Conservation (phyloP, 2,797 vertebrate genomes). For the Allobates femoralis region DNA sequence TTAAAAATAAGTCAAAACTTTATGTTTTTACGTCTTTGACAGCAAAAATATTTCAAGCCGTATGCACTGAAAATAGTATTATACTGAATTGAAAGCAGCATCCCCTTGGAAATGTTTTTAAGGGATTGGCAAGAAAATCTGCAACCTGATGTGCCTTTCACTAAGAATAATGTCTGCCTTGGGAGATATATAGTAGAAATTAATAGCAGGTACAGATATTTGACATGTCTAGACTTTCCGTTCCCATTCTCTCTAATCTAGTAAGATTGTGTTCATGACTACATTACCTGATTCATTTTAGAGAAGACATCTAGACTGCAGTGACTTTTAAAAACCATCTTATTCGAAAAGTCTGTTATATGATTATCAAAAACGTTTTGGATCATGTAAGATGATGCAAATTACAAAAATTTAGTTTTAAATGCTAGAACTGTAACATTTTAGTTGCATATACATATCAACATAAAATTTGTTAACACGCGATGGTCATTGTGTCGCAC, state of each 20-base stretch:
- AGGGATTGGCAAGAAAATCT: not conserved
- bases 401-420: not conserved
- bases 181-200: conserved; percentile 3
- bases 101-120: not conserved
- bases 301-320: not conserved
- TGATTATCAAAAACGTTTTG: not conserved
- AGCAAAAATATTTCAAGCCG: not conserved
- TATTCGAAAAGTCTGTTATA: not conserved
- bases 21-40: not conserved
- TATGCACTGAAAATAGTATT: conserved; percentile 1
- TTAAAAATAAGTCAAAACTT: not conserved
- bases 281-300: not conserved
- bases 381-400: conserved; percentile 9
- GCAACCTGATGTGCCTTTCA: conserved; percentile 16
- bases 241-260: conserved; percentile 24
- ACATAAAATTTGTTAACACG: not conserved
- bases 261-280: conserved; percentile 1
- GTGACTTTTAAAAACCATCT: conserved; percentile 5
- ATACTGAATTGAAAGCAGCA: not conserved
- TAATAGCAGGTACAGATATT: not conserved
- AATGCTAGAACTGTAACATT: conserved; percentile 5
- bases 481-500: too few relatives aligned
- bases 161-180: conserved; percentile 14
- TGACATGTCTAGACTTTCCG: conserved; percentile 22
- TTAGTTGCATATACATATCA: not conserved